A percentile compares a stretch with the other conserved stretches of the same genome.
Conservation (phyloP, 2,113 vertebrate species). For the Apistogramma diplotaenia region DNA sequence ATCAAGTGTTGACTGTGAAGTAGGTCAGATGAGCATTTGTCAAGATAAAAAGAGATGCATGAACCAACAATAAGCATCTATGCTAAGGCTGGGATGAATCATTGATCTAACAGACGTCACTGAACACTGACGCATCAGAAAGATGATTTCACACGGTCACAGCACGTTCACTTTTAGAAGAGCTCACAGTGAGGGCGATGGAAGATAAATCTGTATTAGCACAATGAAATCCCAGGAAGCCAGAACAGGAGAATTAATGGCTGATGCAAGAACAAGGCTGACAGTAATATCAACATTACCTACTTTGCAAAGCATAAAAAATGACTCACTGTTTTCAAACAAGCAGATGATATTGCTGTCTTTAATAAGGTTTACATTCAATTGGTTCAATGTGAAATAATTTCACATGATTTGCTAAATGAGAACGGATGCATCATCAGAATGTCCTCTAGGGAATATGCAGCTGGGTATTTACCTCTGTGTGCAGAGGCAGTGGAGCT, state of each 20-base stretch:
- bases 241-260: constrained; percentile 16
- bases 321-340: not conserved
- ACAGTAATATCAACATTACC: not conserved
- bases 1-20: not conserved
- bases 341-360: not conserved
- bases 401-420: constrained; percentile 32
- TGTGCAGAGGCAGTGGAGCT: not conserved
- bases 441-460: not conserved
- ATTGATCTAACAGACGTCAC: not conserved
- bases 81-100: not conserved
- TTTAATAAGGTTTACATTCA: constrained; percentile 4
- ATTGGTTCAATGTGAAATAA: constrained; percentile 6
- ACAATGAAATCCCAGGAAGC: not conserved
- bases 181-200: not conserved
- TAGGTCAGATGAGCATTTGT: not conserved
- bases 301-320: constrained; percentile 8
- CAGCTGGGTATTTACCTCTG: constrained; percentile 29
- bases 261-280: constrained; percentile 2
- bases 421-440: constrained; percentile 14
- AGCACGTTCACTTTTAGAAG: not conserved
- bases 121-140: not conserved
- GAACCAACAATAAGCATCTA: not conserved
- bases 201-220: constrained; percentile 5
- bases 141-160: not conserved
- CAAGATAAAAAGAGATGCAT: not conserved